Base-by-base conservation (phyloP, 1,140 invertebrate genomes). In the Ceratina australensis region DNA sequence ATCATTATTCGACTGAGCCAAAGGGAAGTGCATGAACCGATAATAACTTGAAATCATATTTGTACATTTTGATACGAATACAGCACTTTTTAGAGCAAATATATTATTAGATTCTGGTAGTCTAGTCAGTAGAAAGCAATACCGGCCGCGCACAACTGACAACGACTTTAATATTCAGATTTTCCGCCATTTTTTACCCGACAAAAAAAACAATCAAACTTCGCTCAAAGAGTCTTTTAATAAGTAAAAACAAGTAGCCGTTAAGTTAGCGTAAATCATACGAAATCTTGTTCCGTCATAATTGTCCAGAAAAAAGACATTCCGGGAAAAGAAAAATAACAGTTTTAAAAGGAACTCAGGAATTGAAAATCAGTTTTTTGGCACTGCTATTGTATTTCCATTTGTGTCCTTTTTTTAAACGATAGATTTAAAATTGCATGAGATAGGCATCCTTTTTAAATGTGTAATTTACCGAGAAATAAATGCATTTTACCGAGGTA, bases 121-220 rank as follows among this genome's bases (percentile, higher is more conserved):
- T 78, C 56, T 87, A 86, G 78, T 77, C 81, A 87, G 81, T 88
- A 87, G 86, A 59, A 89, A 90, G 88, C 85, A 90, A 90, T 90
- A 89, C 87, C 84, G 86, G 85, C 88, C 85, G 87, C 84, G 87
- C 86, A 89, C 87, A 89, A 89, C 83, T 82, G 81, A 89, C 88
- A 90, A 90, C 88, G 88, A 90, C 78, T 84, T 84, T 86, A 88
- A 79, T 84, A 86, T 84, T 88, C 82, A 72, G 86, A 85, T 86
- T 85, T 72, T 87, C 79, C 82, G 85, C 80, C 79, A 84, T 89
- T 88, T 89, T 89, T 87, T 89, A 89, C 79, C 75, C 80, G 75
- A 84, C 63, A 80, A 83, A 78, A 83, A 78, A 77, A 89, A 88
- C 85, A 90, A 90, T 89, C 87, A 90, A 89, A 89, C 84, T 83